A percentile compares a stretch with the other conserved stretches of the same genome.
Evolutionary conservation across 2,797 vertebrate species (phyloP).

Genomic region (Scomberomorus guttatus): DNA sequence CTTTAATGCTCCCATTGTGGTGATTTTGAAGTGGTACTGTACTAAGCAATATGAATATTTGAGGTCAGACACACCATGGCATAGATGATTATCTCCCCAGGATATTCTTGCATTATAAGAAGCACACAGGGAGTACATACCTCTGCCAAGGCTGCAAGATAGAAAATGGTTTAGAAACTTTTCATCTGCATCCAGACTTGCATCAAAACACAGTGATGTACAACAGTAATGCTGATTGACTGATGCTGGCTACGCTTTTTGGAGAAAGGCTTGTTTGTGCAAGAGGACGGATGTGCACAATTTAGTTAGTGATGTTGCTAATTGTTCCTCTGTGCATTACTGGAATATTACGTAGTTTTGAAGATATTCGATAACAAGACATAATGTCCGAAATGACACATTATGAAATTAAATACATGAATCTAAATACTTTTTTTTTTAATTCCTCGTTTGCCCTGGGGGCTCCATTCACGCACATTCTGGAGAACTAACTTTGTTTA

Average conservation of each 20-base stretch:
- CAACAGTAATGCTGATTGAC: neutral
- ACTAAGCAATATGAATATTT: neutral
- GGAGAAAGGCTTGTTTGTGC: neutral
- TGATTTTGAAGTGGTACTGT: neutral
- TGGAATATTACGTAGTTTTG: neutral
- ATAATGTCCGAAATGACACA: neutral
- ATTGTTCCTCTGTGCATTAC: neutral
- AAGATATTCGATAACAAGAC: neutral
- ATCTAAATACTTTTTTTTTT: neutral
- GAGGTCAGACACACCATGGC: neutral
- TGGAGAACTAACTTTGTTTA: constrained; percentile 1
- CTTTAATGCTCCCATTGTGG: neutral
- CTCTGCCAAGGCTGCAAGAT: neutral
- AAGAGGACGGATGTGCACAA: neutral
- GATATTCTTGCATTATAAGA: neutral
- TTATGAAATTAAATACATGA: neutral
- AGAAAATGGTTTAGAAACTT: neutral
- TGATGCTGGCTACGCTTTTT: neutral
- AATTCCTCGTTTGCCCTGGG: neutral
- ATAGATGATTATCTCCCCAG: neutral
- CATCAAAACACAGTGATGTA: neutral
- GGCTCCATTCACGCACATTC: neutral
- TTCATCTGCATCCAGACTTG: neutral
- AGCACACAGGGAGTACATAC: neutral
- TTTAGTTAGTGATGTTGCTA: neutral